Percentiles rank a stretch among this genome's conserved stretches.
phyloP scores from a whole-genome alignment of 2,113 vertebrate genomes.

The Hyla sarda region DNA sequence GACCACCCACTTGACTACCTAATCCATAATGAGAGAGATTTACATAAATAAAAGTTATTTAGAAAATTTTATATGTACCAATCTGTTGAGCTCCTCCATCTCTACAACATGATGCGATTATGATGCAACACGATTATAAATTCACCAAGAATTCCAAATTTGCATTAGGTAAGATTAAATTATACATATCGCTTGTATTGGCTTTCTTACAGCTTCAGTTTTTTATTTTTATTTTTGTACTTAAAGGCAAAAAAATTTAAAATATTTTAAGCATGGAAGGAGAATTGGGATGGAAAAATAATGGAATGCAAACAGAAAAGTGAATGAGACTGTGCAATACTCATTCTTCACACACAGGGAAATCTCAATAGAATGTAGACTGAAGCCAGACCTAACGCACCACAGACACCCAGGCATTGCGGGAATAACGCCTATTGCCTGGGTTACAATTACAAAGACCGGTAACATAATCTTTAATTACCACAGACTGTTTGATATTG shows the following conservation, averaged over 20 bases:
- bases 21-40: no score
- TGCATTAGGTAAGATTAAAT: background rate
- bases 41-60: no score
- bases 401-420: no score
- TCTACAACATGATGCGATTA: no score
- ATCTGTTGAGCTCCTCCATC: no score
- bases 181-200: background rate
- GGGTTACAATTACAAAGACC: no score
- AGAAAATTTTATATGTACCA: no score
- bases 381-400: constrained; percentile 48
- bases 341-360: constrained; percentile 11
- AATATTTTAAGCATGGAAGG: background rate
- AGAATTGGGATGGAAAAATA: background rate
- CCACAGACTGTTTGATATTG: no score
- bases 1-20: no score
- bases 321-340: background rate
- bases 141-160: background rate
- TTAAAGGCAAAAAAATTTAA: background rate
- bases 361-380: constrained; percentile 7
- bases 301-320: background rate
- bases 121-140: no score
- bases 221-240: background rate
- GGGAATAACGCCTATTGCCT: no score
- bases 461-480: no score
- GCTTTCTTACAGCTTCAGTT: background rate